phyloP scores from a whole-genome alignment of 2,888 invertebrate species.

The Sarcophaga variegata region DNA sequence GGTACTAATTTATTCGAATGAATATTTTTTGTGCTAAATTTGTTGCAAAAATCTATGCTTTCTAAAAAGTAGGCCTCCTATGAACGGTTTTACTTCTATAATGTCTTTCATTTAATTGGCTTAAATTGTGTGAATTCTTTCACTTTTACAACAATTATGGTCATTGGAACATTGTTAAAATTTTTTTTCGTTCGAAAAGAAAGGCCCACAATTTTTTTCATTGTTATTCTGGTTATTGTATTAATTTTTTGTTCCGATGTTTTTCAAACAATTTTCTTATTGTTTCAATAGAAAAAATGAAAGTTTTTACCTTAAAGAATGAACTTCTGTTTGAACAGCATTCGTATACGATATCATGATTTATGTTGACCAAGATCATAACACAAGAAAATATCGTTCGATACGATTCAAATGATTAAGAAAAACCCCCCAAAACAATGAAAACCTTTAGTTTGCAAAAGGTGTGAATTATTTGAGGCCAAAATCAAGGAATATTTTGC shows the following conservation, averaged over 20 bases:
- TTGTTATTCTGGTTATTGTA: no score
- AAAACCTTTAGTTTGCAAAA: conserved; percentile 18
- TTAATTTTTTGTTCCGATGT: background rate
- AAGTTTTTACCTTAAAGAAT: background rate
- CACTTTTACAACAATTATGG: no score
- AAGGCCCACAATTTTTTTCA: no score
- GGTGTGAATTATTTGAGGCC: conserved; percentile 64
- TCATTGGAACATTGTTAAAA: background rate
- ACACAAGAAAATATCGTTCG: conserved; percentile 70
- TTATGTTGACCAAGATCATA: conserved; percentile 68
- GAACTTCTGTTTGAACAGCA: background rate
- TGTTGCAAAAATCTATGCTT: no score
- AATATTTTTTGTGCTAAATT: no score
- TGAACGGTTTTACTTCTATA: no score
- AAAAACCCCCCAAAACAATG: conserved; percentile 53
- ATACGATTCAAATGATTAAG: conserved; percentile 65
- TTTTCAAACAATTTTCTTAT: background rate
- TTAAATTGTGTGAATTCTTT: no score
- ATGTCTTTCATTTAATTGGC: no score
- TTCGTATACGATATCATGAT: conserved; percentile 49
- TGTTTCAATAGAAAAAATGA: conserved; percentile 3
- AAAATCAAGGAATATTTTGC: background rate
- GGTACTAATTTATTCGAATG: no score
- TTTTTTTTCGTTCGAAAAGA: background rate
- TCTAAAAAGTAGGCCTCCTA: no score